Evolutionary conservation across 1,140 invertebrate species (phyloP), one percentile per base, ranked within the genome.

Genomic region (Drosophila bipectinata): DNA sequence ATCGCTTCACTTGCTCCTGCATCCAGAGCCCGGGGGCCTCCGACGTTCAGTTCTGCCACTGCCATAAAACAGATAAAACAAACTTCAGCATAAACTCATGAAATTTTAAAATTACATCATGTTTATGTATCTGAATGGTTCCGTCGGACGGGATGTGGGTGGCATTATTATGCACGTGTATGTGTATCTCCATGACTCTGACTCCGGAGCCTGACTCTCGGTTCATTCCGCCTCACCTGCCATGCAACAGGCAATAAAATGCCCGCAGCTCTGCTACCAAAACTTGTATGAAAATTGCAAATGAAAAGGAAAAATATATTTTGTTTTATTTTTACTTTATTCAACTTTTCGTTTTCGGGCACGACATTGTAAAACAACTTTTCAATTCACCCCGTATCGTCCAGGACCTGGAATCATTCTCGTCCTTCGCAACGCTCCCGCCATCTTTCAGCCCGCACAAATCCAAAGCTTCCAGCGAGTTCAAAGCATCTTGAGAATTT

Each of bases 81-180:
- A 83, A 79, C 60, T 78, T 77, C 61, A 62, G 41, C 74, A 72
- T 60, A 59, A 78, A 66, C 71, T 75, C 54, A 59, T 74, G 61
- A 75, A 75, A 78, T 83, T 83, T 59, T 77, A 60, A 85, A 79
- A 57, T 77, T 85, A 72, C 72, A 85, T 79, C 41, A 76, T 79
- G 61, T 72, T 84, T 74, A 68, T 68, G 55, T 44, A 63, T 55
- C 49, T 44, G 55, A 39, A 41, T 48, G 10, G 56, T 63, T 53
- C 30, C 51, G 41, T 48, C 26, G 26, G 26, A 28, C 26, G 52
- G 48, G 34, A 12, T 37, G 30, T 41, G 63, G 41, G 58, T 60
- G 54, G 69, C 30, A 57, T 64, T 63, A 67, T 49, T 49, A 59
- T 44, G 71, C 52, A 59, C 30, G 37, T 52, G 53, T 64, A 14